Percentiles rank a stretch among this genome's conserved stretches.
Evolutionary conservation across 2,113 vertebrate genomes (phyloP).

Genomic region (Sporophila hypoxantha): DNA sequence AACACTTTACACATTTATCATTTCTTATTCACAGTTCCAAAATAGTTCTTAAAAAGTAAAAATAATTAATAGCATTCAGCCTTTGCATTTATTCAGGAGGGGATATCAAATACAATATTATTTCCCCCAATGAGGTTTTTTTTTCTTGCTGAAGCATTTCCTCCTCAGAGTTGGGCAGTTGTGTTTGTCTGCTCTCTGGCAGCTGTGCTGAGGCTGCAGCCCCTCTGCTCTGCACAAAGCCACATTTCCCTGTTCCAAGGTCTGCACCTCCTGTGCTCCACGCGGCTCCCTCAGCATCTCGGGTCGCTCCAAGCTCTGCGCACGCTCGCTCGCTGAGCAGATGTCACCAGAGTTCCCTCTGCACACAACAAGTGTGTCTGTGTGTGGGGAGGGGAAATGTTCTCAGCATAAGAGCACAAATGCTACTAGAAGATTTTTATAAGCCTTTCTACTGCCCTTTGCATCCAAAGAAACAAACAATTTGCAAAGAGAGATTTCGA

Average conservation of each 20-base stretch:
- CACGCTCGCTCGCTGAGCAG: neutral
- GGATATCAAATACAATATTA: neutral
- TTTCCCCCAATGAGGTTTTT: neutral
- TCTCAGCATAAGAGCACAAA: slow-evolving; percentile 31
- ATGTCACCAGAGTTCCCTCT: slow-evolving; percentile 37
- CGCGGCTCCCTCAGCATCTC: neutral
- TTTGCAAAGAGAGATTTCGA: slow-evolving; percentile 37
- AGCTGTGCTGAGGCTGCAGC: neutral
- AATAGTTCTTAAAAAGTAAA: neutral
- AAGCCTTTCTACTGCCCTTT: slow-evolving; percentile 44
- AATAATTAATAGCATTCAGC: neutral
- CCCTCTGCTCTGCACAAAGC: neutral
- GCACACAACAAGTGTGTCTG: neutral
- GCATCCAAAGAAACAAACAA: slow-evolving; percentile 43
- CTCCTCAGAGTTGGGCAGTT: neutral
- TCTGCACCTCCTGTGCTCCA: neutral
- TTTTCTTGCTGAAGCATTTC: neutral
- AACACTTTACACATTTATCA: neutral
- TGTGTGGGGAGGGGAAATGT: neutral
- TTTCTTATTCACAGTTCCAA: neutral
- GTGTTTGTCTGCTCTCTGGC: neutral
- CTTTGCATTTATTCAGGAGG: neutral
- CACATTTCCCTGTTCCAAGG: neutral
- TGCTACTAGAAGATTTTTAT: slow-evolving; percentile 43
- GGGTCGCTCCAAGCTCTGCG: neutral